A percentile compares a stretch with the other conserved stretches of the same genome.
phyloP scores from a whole-genome alignment of 2,113 vertebrate species.

The Campylorhamphus procurvoides region DNA sequence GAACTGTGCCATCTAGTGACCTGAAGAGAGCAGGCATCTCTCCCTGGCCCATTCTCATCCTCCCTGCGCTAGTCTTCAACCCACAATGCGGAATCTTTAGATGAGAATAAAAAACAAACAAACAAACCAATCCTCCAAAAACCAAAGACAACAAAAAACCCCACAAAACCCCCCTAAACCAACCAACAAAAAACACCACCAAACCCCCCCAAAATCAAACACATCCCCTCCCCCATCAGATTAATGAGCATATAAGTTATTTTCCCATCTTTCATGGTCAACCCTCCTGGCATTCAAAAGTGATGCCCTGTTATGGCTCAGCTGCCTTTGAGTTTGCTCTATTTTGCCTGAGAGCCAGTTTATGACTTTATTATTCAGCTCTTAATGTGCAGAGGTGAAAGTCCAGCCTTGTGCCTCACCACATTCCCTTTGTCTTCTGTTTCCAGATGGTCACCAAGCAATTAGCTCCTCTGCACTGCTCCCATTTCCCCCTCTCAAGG shows the following conservation, averaged over 20 bases:
- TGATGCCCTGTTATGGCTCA: neutral
- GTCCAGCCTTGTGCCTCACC: neutral
- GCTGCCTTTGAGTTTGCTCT: neutral
- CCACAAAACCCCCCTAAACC: too few relatives aligned
- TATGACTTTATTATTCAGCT: neutral
- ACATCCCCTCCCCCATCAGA: neutral
- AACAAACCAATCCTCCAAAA: neutral
- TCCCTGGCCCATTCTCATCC: neutral
- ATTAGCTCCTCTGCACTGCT: neutral
- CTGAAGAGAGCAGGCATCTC: neutral
- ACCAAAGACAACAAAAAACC: too few relatives aligned
- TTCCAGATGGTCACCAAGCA: neutral
- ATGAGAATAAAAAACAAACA: neutral
- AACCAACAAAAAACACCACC: too few relatives aligned
- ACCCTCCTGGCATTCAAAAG: neutral
- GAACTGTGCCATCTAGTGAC: conserved; percentile 35
- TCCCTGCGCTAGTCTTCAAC: neutral
- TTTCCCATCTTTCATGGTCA: neutral
- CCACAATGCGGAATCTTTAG: neutral
- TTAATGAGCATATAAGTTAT: neutral
- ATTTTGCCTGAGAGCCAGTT: neutral
- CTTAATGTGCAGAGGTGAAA: neutral
- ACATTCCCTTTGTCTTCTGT: neutral
- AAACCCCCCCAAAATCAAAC: too few relatives aligned
- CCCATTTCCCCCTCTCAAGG: neutral